phyloP scores from a whole-genome alignment of 2,113 vertebrate genomes.

The Rhegmatorhina hoffmannsi region DNA sequence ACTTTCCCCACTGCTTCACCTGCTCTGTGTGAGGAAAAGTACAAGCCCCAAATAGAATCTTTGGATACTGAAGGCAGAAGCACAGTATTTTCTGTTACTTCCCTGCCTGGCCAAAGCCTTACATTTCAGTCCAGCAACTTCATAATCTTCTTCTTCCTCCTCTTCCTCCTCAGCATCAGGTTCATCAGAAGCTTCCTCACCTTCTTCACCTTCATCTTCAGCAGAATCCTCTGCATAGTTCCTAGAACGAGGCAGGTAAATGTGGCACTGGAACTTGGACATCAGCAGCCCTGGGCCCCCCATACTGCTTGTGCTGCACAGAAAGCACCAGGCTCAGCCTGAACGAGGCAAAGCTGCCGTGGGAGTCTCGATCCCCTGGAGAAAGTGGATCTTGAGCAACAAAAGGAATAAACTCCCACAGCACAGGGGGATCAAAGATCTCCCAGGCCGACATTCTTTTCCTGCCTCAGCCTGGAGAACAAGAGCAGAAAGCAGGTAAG shows the following conservation, averaged over 20 bases:
- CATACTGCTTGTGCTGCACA: neutral
- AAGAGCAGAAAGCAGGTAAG: conserved; percentile 1
- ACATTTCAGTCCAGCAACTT: conserved; percentile 89
- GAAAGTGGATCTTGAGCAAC: neutral
- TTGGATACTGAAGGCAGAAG: neutral
- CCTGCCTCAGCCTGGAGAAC: neutral
- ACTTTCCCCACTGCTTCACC: neutral
- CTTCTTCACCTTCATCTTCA: conserved; percentile 85
- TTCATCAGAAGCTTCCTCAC: conserved; percentile 81
- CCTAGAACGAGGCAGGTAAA: conserved; percentile 67
- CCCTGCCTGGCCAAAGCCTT: conserved; percentile 54
- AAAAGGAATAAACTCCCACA: neutral
- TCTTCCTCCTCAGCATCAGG: conserved; percentile 78
- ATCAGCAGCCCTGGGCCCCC: neutral
- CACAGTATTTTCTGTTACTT: neutral
- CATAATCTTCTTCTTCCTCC: conserved; percentile 86
- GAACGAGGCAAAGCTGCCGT: neutral
- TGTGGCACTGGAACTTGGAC: neutral
- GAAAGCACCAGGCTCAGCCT: neutral
- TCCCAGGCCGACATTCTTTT: neutral
- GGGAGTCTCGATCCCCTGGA: neutral
- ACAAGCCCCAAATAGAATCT: neutral
- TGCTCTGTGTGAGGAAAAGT: neutral
- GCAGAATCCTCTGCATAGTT: conserved; percentile 90
- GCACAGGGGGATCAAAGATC: neutral